Base-by-base conservation (phyloP, 2,797 vertebrate genomes). In the Gadopsis bispinosus region DNA sequence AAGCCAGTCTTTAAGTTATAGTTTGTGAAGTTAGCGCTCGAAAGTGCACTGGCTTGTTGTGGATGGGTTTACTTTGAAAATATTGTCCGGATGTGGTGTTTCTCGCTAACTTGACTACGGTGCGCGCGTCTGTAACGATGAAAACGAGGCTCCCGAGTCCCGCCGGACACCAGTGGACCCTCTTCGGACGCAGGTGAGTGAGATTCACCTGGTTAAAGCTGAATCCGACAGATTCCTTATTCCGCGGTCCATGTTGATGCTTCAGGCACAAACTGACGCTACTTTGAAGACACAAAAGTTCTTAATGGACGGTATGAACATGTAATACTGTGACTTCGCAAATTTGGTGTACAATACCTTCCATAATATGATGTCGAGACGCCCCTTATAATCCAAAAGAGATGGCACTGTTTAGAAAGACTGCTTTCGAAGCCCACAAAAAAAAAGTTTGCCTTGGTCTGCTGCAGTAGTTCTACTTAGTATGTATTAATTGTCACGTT, bases 171-270 rank as follows among this genome's bases (percentile, higher is more conserved):
- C 59, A 69, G 81, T 29, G 79, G 85, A 82, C 60, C 79, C 8
- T 45, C 56, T 48, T 29, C 73, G 20, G 74, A 48, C 82, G 19
- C 84, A 91, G 92, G 93, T 94, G 87, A 83, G 81, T 37, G 2
- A n/a, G 29, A 70, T 22, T 73, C 51, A 83, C 79, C 79, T 70
- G 73, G 3, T 12, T 54, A 7, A 29, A 10, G n/a, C 20, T 53
- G 26, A 72, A 29, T 6, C 8, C 7, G 1, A 7, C 7, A 4
- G 3, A 3, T 12, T 17, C 20, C 16, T 8, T 10, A 16, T 10
- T 54, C 2, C 0, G 19, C 1, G 12, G 17, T n/a, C 0, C 2
- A 11, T 14, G 5, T 1, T 31, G 1, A 47, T 17, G 59, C 31
- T 64, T 75, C 10, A 22, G 26, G 9, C 5, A 76, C 9, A 39